phyloP scores from a whole-genome alignment of 2,888 invertebrate genomes.

The Cheiracanthium punctorium region DNA sequence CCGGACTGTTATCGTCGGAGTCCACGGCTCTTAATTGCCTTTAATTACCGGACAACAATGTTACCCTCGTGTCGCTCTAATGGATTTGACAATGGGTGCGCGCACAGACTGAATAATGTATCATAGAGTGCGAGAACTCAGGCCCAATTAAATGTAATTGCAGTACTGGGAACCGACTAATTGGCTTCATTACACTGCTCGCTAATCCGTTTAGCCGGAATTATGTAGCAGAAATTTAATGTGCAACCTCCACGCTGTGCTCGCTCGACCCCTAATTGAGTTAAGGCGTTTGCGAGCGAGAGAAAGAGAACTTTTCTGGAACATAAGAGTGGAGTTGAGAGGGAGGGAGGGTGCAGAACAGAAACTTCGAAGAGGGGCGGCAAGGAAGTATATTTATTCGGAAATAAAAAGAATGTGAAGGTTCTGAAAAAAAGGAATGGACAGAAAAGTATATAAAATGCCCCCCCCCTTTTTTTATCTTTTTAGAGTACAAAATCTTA shows the following conservation, averaged over 20 bases:
- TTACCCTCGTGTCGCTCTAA: conserved; percentile 66
- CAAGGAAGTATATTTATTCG: not conserved
- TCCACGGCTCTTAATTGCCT: conserved; percentile 65
- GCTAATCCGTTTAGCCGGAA: conserved; percentile 66
- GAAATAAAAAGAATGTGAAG: not conserved
- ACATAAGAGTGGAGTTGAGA: not conserved
- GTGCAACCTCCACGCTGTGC: conserved; percentile 59
- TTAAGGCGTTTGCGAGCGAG: conserved; percentile 45
- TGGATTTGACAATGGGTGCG: conserved; percentile 67
- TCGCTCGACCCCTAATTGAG: conserved; percentile 53
- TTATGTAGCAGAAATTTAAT: conserved; percentile 70
- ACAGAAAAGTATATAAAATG: not conserved
- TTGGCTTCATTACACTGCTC: conserved; percentile 67
- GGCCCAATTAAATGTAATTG: conserved; percentile 69
- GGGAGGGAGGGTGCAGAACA: not conserved
- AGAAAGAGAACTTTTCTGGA: conserved; percentile 36
- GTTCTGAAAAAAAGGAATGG: not conserved
- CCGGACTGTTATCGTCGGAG: conserved; percentile 51
- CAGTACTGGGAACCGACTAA: conserved; percentile 66
- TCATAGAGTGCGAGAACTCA: conserved; percentile 60
- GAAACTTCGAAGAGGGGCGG: not conserved
- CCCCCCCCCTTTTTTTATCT: not conserved
- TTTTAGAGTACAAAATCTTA: not conserved
- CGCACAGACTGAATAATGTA: conserved; percentile 68
- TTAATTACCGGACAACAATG: conserved; percentile 70